Base-by-base conservation (phyloP, 2,113 vertebrate species). In the Phodopus roborovskii region DNA sequence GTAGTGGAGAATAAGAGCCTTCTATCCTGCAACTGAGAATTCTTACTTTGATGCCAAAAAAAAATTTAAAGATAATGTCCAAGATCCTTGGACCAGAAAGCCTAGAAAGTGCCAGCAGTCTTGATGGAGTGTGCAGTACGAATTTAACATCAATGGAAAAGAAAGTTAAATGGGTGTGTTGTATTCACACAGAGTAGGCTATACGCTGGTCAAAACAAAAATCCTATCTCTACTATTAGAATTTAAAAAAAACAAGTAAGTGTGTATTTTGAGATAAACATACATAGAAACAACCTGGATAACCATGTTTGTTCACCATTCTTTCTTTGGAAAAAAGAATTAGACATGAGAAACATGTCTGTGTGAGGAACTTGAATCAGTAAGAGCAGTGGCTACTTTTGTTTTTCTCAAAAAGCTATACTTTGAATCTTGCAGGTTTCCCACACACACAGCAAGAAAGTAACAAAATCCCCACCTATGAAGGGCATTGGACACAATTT, bases 301-400 rank as follows among this genome's bases (percentile, higher is more conserved):
- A 19, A 58, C 28, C 7, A 2, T 64, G 5, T 42, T 78, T 16
- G 13, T 42, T 88, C 33, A 26, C 42, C 68, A 26, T 9, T 92
- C 56, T 64, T 96, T 62, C 39, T 36, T 94, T n/a, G 85, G n/a
- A 95, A 82, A 39, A 73, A 71, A 85, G 62, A 33, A 48, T 36
- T 56, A 17, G 11, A 26, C n/a, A 39, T 9, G 9, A 2, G 28
- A 48, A 20, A 28, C 36, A 17, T 3, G 16, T 56, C 64, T 66
- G 53, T 20, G 26, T 50, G 71, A 78, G 64, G 33, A 95, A 68
- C 3, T 71, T 45, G 22, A 93, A 74, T 73, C n/a, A 30, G 33
- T 90, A 58, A 92, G 39, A 75, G 74, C 6, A 36, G 10, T 62
- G 39, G 2, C 39, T 70, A 81, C 17, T 85, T 92, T 60, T 64